Conservation (phyloP, 1,140 invertebrate species). For the Drosophila cardini region DNA sequence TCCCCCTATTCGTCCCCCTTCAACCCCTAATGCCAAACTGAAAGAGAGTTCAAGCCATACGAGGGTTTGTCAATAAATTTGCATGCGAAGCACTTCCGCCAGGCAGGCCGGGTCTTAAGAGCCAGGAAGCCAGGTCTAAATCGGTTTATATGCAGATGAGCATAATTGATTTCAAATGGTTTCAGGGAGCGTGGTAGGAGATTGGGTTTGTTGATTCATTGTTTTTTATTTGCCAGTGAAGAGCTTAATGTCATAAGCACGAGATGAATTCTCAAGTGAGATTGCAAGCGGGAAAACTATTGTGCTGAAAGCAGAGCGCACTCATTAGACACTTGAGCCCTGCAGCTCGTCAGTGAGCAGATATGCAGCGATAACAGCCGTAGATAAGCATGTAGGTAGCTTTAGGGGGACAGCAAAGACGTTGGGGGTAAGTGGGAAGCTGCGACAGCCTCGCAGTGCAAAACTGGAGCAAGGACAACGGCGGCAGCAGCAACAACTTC, state of each 20-base stretch:
- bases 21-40: slow-evolving; percentile 25
- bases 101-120: slow-evolving; percentile 1
- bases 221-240: slow-evolving; percentile 44
- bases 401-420: neutral
- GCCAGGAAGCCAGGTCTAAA: slow-evolving; percentile 60
- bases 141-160: slow-evolving; percentile 83
- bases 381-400: slow-evolving; percentile 53
- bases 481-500: slow-evolving; percentile 62
- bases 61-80: slow-evolving; percentile 78
- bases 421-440: neutral
- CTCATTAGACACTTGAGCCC: slow-evolving; percentile 73
- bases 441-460: slow-evolving; percentile 49
- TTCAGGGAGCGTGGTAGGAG: neutral
- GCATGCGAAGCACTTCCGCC: slow-evolving; percentile 77
- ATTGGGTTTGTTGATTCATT: slow-evolving; percentile 26
- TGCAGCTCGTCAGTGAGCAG: slow-evolving; percentile 17
- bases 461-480: slow-evolving; percentile 76
- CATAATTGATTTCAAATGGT: slow-evolving; percentile 81
- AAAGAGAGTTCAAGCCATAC: slow-evolving; percentile 14
- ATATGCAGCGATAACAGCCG: slow-evolving; percentile 70
- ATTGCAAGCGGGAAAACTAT: slow-evolving; percentile 55
- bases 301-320: slow-evolving; percentile 52
- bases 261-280: slow-evolving; percentile 26
- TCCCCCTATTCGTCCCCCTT: neutral
- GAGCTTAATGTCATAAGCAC: slow-evolving; percentile 60